Conservation (phyloP, 2,113 vertebrate species). For the Thalassoma bifasciatum region DNA sequence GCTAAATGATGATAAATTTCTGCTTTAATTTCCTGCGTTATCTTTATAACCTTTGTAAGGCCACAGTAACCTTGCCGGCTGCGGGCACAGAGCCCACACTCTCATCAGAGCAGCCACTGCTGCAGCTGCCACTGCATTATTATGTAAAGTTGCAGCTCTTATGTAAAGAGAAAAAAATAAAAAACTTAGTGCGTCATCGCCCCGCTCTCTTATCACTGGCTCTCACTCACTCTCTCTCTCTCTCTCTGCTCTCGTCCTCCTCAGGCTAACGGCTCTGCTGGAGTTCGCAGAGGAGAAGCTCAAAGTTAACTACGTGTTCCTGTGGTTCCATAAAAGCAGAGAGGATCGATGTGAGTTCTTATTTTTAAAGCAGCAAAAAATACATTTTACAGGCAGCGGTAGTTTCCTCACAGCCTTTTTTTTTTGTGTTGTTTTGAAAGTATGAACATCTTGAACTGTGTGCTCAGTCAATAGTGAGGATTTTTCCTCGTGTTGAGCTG, state of each 20-base stretch:
- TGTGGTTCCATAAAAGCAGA: constrained; percentile 96
- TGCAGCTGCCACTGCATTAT: constrained; percentile 65
- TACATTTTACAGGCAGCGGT: not conserved
- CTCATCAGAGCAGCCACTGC: constrained; percentile 15
- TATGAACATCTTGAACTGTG: not conserved
- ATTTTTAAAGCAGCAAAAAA: not conserved
- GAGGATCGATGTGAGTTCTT: constrained; percentile 91
- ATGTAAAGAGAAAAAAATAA: constrained; percentile 52
- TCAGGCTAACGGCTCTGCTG: constrained; percentile 92
- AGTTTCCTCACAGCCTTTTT: not conserved
- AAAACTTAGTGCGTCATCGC: constrained; percentile 50
- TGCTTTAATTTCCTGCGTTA: not conserved
- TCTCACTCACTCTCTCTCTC: not conserved
- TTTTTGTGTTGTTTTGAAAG: not conserved
- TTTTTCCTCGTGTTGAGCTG: not conserved
- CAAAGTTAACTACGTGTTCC: constrained; percentile 93
- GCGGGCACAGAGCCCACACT: constrained; percentile 13
- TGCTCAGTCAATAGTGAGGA: not conserved
- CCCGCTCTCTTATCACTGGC: not conserved
- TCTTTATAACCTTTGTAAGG: constrained; percentile 30
- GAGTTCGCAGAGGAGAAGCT: constrained; percentile 97
- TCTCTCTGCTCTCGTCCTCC: constrained; percentile 18
- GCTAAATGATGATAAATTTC: not conserved
- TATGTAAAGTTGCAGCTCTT: constrained; percentile 72
- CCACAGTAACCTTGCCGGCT: constrained; percentile 42